Base-by-base conservation (phyloP, 37 sponge, comb jelly and placozoan genomes). In the Cliona cf. orientalis region DNA sequence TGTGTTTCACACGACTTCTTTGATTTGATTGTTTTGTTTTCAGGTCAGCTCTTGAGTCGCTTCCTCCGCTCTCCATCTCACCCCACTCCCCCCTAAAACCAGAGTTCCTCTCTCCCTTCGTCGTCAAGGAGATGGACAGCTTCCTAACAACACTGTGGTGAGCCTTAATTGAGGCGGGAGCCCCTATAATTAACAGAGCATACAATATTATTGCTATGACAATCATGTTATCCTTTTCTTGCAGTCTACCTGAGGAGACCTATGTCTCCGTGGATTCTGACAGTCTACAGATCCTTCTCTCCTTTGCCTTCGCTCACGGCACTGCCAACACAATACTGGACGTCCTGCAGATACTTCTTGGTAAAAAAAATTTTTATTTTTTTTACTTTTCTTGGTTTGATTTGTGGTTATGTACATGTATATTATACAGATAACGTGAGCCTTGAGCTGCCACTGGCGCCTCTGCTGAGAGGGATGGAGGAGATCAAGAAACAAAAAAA, bases 41-140 rank as follows among this genome's bases (percentile, higher is more conserved):
- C 69, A 92, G 93, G 61, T 49, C 22, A 6, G 58, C 87, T 45
- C 53, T 95, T 19, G 12, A 41, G 2, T 61, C 57, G 4, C 74
- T 95, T 64, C 63, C 53, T 37, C 96, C 96, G 5, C 77, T 95
- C n/a, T 77, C 84, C 35, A 65, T 95, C 28, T 91, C 96, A 9
- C 82, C 87, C 25, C 38, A 76, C 33, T 91, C 95, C 46, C 37
- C 67, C 5, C 43, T 67, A 0, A 72, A 78, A 43, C 95, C 94
- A 35, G 85, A 77, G 3, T 86, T 89, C 62, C 84, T 95, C 59
- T 72, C 86, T 5, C 25, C 78, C 39, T 85, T 83, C 86, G 81
- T 92, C 21, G 21, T 90, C 23, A 45, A 69, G 11, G 93, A 92
- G 66, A 79, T 95, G 80, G 82, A 80, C 56, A 59, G 49, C 7